Base-by-base conservation (phyloP, 2,888 invertebrate species). In the Drosophila fungiperda region DNA sequence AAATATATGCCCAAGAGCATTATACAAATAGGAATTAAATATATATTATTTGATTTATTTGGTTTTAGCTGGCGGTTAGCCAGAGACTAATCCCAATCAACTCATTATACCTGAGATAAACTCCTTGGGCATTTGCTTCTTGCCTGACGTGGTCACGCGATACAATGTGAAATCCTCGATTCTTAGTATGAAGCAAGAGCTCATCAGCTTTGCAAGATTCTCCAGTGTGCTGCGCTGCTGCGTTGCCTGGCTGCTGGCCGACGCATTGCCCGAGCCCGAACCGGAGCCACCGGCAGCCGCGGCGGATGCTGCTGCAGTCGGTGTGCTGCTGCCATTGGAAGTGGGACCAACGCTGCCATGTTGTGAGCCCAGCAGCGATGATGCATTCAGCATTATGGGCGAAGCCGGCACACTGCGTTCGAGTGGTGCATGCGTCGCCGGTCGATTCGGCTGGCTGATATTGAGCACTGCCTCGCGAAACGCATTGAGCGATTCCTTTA, bases 141-240 rank as follows among this genome's bases (percentile, higher is more conserved):
- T 95, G 59, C 96, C 95, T 17, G 95, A 95, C 2, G 97, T 97
- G 1, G 97, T 97, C 32, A 98, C 97, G 92, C 96, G 95, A 93
- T 97, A 97, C 58, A 99, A 95, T 11, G 96, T 96, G 90, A 99
- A 97, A 93, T 99, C 98, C 90, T 98, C 97, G 84, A 99, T 95
- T 91, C 98, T 95, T 72, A 99, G 94, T 38, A 99, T 95, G 42
- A 97, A 95, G 92, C 98, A 98, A 15, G 97, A 96, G 35, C 98
- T 98, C 97, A 99, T 97, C 74, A 99, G 93, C 92, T 97, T 97
- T 32, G 96, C 95, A 45, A 98, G 94, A 91, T 97, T 97, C 78
- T 95, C 95, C 12, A 96, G 93, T 58, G 97, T 95, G 65, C 78
- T 94, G 54, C 87, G 87, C 35, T 92, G 94, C 82, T 95, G 95